Evolutionary conservation across 2,113 vertebrate genomes (phyloP).

Genomic region (Xiphorhynchus elegans): DNA sequence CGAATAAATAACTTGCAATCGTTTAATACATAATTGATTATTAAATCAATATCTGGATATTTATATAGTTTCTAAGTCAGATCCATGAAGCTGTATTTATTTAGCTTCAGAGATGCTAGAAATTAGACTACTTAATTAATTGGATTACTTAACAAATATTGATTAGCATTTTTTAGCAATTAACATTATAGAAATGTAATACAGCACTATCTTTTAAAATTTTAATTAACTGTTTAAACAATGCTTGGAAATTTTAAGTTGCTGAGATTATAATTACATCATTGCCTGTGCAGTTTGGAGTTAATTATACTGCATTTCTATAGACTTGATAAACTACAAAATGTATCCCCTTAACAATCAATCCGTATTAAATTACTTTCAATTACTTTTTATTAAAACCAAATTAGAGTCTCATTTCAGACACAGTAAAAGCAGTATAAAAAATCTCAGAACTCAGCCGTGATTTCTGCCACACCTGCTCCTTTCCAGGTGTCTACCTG

Average conservation of each 20-base stretch:
- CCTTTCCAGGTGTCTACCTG: constrained; percentile 44
- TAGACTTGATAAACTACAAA: constrained; percentile 73
- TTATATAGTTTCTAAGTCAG: background rate
- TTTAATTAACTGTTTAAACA: constrained; percentile 79
- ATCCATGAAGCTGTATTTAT: constrained; percentile 36
- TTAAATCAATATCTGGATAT: constrained; percentile 29
- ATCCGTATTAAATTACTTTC: constrained; percentile 73
- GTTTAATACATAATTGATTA: constrained; percentile 42
- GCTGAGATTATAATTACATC: constrained; percentile 74
- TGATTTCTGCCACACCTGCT: constrained; percentile 30
- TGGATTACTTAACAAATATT: constrained; percentile 55
- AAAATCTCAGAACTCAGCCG: background rate
- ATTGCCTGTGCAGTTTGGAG: constrained; percentile 67
- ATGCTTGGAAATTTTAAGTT: constrained; percentile 69
- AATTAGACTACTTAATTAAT: constrained; percentile 50
- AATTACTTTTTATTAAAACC: constrained; percentile 77
- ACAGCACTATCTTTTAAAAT: constrained; percentile 64
- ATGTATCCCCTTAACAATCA: constrained; percentile 76
- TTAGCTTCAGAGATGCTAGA: constrained; percentile 8
- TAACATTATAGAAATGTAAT: constrained; percentile 55
- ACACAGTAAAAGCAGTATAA: constrained; percentile 40
- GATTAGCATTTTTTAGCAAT: constrained; percentile 63
- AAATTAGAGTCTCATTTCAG: constrained; percentile 69
- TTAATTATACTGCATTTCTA: constrained; percentile 75
- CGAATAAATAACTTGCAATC: constrained; percentile 10